These are phyloP conservation scores for Dimorphilus gyrociliatus DNA, from an alignment of 2,888 invertebrate species.

Conservation along the genomic window DNA sequence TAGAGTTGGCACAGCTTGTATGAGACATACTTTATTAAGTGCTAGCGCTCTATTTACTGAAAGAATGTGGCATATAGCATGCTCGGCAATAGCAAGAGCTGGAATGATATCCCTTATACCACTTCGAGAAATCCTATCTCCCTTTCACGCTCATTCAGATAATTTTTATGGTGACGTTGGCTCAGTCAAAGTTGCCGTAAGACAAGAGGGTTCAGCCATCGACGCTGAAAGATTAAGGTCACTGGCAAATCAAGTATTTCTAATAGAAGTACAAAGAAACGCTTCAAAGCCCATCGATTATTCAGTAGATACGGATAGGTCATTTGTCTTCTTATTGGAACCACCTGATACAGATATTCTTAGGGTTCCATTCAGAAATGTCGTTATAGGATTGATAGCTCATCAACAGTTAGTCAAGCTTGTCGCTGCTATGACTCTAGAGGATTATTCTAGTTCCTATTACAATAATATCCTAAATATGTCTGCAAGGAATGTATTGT, in stretches of 20 bases:
- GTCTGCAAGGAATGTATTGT: conserved; percentile 20
- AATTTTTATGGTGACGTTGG: conserved; percentile 74
- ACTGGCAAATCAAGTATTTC: conserved; percentile 49
- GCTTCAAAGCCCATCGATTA: conserved; percentile 13
- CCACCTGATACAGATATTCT: conserved; percentile 40
- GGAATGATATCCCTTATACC: conserved; percentile 48
- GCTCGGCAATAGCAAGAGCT: conserved; percentile 62
- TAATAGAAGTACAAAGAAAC: conserved; percentile 45
- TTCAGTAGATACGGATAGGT: conserved; percentile 52
- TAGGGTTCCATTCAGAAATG: conserved; percentile 66
- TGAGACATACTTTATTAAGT: conserved; percentile 52
- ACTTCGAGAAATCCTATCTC: conserved; percentile 67
- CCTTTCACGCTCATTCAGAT: conserved; percentile 75
- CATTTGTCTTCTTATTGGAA: conserved; percentile 72
- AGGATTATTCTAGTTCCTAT: conserved; percentile 47
- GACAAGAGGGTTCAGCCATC: too few species aligned
- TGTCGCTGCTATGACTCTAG: conserved; percentile 66
- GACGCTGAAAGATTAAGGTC: too few species aligned
- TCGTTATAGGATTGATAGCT: conserved; percentile 72
- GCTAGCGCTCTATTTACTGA: conserved; percentile 56
- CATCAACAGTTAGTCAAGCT: conserved; percentile 83
- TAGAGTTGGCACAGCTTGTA: conserved; percentile 75
- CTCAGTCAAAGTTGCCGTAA: conserved; percentile 84
- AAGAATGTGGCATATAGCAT: conserved; percentile 70
- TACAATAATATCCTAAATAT: conserved; percentile 10